Conservation (phyloP, 2,113 vertebrate species). For the Helogale parvula region DNA sequence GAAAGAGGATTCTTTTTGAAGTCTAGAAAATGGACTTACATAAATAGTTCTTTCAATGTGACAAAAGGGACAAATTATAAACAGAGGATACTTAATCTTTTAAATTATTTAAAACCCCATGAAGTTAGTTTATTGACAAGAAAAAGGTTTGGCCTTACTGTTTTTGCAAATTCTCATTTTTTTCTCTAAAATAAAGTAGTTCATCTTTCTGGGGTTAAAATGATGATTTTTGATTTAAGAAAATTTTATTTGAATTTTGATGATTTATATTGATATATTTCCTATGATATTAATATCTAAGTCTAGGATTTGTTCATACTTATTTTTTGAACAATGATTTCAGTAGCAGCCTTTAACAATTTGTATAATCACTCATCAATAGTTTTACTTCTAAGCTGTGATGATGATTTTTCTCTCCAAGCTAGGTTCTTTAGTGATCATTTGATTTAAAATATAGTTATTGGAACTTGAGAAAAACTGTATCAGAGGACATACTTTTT, state of each 20-base stretch:
- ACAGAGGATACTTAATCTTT: slow-evolving; percentile 61
- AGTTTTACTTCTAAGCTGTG: not conserved
- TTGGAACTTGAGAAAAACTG: not conserved
- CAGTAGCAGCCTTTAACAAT: not conserved
- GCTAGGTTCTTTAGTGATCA: not conserved
- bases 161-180: slow-evolving; percentile 30
- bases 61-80: slow-evolving; percentile 25
- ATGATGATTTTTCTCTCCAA: not conserved
- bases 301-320: not conserved
- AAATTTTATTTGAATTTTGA: slow-evolving; percentile 4
- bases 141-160: slow-evolving; percentile 60
- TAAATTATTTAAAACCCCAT: slow-evolving; percentile 59
- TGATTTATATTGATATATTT: not conserved
- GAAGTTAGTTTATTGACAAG: slow-evolving; percentile 61
- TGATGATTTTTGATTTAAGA: not conserved
- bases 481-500: not conserved
- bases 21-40: slow-evolving; percentile 37
- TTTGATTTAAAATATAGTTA: not conserved
- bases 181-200: not conserved
- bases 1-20: slow-evolving; percentile 1
- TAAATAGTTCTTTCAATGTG: slow-evolving; percentile 66
- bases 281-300: slow-evolving; percentile 1
- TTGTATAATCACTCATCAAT: not conserved
- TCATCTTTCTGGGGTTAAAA: not conserved
- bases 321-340: not conserved